phyloP scores from a whole-genome alignment of 2,113 vertebrate species.

The Triplophysa dalaica region DNA sequence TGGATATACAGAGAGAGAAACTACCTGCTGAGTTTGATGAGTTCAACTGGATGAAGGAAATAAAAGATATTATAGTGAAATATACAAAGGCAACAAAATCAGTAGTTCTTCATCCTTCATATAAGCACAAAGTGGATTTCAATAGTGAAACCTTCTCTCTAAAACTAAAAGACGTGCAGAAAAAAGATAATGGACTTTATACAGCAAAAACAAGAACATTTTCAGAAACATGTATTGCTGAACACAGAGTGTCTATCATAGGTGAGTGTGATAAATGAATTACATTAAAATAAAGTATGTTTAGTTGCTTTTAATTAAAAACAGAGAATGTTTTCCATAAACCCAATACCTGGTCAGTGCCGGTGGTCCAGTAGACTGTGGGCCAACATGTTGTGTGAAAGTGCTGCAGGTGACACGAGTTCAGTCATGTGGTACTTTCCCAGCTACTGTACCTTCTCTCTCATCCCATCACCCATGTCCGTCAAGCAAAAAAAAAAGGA shows the following conservation, averaged over 20 bases:
- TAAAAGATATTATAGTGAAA: neutral
- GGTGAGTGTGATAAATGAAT: conserved; percentile 6
- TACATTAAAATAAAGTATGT: neutral
- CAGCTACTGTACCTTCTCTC: too few relatives aligned
- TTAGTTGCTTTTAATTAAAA: too few relatives aligned
- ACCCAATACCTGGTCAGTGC: too few relatives aligned
- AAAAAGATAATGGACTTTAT: conserved; percentile 28
- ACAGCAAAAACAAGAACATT: accelerated
- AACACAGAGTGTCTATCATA: conserved; percentile 27
- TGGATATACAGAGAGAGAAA: neutral
- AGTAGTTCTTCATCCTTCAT: neutral
- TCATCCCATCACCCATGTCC: too few relatives aligned
- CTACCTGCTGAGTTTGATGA: neutral
- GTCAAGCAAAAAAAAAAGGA: too few relatives aligned
- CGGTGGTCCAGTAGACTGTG: too few relatives aligned
- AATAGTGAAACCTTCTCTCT: neutral
- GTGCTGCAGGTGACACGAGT: too few relatives aligned
- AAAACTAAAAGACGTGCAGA: conserved; percentile 32
- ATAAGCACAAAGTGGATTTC: conserved; percentile 26
- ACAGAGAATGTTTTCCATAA: too few relatives aligned
- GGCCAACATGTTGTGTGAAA: too few relatives aligned
- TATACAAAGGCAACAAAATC: neutral
- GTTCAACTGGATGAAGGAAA: neutral
- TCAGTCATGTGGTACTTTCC: too few relatives aligned
- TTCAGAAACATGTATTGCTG: neutral